Base-by-base conservation (phyloP, 1,140 invertebrate genomes). In the Caenorhabditis latens region DNA sequence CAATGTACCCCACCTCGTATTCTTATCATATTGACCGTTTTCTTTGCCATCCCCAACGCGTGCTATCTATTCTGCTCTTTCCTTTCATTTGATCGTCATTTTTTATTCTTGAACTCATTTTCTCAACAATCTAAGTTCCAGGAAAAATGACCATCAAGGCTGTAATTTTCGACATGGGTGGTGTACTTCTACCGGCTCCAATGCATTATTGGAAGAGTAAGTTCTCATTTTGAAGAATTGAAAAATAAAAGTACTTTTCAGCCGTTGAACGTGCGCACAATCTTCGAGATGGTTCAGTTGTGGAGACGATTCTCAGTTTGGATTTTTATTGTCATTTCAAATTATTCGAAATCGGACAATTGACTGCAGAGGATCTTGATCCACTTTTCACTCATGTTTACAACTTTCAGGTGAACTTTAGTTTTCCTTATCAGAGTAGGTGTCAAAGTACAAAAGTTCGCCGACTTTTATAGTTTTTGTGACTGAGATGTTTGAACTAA, bases 131-230 rank as follows among this genome's bases (percentile, higher is more conserved):
- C 6, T 5, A 7, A n/a, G 57, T n/a, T n/a, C 19, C 57, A 58
- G 19, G 16, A 53, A 58, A 19, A 82, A 86, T 86, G 85, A 42
- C 85, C 48, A 83, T 86, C 57, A 93, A 92, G 86, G 92, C 93
- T 50, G 93, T 93, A 4, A 92, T 93, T 75, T 93, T 93, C 92
- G 93, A 93, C 84, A 90, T 93, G 91, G 93, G 93, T 32, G 93
- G 93, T 43, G 93, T 93, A 11, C 79, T 93, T 9, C 79, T 93
- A 7, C 93, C 93, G 42, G 89, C 90, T 9, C 93, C 93, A 24
- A 84, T 90, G 55, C 58, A 67, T 16, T 32, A 90, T 9, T 93
- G 93, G 89, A 83, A 86, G 90, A 90, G 93, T 93, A 88, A 65
- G 84, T 48, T 13, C 42, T 16, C 2, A 40, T 40, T 13, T 13